phyloP scores from a whole-genome alignment of 2,888 invertebrate species.

The Helleia helle region DNA sequence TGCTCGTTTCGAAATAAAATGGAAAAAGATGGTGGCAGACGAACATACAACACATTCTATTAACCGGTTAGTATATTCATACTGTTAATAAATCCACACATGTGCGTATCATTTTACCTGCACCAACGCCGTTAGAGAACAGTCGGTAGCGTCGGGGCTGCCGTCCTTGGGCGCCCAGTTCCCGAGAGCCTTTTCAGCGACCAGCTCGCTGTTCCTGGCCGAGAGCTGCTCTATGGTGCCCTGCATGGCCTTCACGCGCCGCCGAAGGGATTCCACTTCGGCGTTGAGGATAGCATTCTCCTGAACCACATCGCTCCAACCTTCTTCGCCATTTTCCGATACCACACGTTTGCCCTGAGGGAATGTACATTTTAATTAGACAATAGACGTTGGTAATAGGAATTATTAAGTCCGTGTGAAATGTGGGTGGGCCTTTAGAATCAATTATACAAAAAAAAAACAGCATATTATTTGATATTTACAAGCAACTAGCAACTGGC shows the following conservation, averaged over 20 bases:
- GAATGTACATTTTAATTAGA: not conserved
- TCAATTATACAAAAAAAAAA: too few relatives aligned
- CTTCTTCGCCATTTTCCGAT: constrained; percentile 88
- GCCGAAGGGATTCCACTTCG: constrained; percentile 90
- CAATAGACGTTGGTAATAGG: too few relatives aligned
- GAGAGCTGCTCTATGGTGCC: constrained; percentile 93
- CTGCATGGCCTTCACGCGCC: constrained; percentile 94
- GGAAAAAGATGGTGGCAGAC: too few relatives aligned
- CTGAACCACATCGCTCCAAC: constrained; percentile 94
- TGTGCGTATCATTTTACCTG: too few relatives aligned
- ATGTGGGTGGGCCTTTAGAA: too few relatives aligned
- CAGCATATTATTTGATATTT: too few relatives aligned
- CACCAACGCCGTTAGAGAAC: constrained; percentile 54
- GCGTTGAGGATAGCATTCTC: constrained; percentile 94
- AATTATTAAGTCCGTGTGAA: too few relatives aligned
- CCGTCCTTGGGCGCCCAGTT: constrained; percentile 72
- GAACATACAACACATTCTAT: too few relatives aligned
- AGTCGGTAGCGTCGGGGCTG: constrained; percentile 50
- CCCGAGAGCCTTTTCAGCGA: constrained; percentile 84
- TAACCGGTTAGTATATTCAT: too few relatives aligned
- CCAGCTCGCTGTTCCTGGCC: constrained; percentile 84
- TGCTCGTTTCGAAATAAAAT: too few relatives aligned
- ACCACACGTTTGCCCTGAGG: constrained; percentile 91
- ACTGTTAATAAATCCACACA: too few relatives aligned
- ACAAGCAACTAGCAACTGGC: too few relatives aligned